Base-by-base conservation (phyloP, 2,888 invertebrate genomes). In the Drosophila leonis region DNA sequence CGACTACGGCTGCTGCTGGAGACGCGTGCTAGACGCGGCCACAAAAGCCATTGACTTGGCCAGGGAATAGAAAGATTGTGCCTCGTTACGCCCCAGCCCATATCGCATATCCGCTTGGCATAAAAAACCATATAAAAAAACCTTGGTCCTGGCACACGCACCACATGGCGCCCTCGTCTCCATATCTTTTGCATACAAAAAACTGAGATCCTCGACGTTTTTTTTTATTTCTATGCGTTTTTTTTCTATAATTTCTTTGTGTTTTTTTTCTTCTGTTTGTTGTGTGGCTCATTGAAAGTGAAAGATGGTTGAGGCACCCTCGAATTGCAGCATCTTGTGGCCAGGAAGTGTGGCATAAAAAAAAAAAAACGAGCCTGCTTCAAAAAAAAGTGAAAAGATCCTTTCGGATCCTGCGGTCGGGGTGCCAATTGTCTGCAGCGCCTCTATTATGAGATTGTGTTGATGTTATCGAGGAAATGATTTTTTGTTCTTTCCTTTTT, bases 331-430 rank as follows among this genome's bases (percentile, higher is more conserved):
- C 90, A 80, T 86, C 83, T 79, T 83, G 83, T 71, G 81, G 51
- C 77, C 83, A 88, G 83, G 82, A 88, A 81, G 82, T 89, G 81
- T 76, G 78, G 72, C 83, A 78, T 75, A 72, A 60, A 82, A 31
- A 48, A n/a, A 41, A 54, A n/a, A 65, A 59, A 20, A 61, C 54
- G 42, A 66, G 64, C 72, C 69, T 64, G 65, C 55, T 44, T 39
- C 3, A 72, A 83, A 80, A 83, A 87, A 87, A 88, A 89, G 87
- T 88, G 90, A 88, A 88, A 88, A 89, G 87, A 83, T 78, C 88
- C 77, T 75, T 69, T 65, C 31, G 64, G 55, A 33, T 67, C 72
- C 70, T 82, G 78, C 55, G 82, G 81, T 82, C 61, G 74, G 80
- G 83, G 83, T 88, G 82, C 78, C 71, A 72, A 80, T 86, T 87